phyloP scores from a whole-genome alignment of 2,888 invertebrate species.

The Yponomeuta plumbellus region DNA sequence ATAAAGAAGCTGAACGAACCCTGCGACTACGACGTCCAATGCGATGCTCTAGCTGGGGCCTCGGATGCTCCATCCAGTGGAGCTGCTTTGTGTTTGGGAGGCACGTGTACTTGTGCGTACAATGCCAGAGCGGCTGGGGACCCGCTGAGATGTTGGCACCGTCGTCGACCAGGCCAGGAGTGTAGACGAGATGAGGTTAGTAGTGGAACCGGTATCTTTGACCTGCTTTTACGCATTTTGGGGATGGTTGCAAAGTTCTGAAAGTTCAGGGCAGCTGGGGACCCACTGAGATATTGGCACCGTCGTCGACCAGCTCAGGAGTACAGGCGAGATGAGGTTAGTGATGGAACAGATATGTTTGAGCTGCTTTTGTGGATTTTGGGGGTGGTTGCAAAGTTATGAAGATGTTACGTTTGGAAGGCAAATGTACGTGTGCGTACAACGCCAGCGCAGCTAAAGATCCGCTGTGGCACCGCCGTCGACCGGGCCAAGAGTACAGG shows the following conservation, averaged over 20 bases:
- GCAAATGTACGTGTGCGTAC: too few species aligned
- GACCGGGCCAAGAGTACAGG: slow-evolving; percentile 59
- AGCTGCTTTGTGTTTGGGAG: slow-evolving; percentile 57
- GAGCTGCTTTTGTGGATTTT: too few species aligned
- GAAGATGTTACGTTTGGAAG: too few species aligned
- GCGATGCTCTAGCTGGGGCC: slow-evolving; percentile 49
- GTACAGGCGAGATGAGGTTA: slow-evolving; percentile 58
- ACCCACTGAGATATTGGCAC: slow-evolving; percentile 54
- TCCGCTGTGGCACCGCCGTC: slow-evolving; percentile 53
- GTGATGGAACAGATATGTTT: background rate
- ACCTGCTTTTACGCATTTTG: too few species aligned
- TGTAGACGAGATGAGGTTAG: slow-evolving; percentile 58
- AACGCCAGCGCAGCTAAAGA: slow-evolving; percentile 46
- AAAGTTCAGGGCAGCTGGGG: too few species aligned
- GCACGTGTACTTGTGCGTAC: slow-evolving; percentile 54
- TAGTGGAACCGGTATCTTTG: too few species aligned
- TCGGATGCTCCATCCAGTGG: slow-evolving; percentile 46
- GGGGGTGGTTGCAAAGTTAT: too few species aligned
- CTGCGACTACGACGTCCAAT: slow-evolving; percentile 67
- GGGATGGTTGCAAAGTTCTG: too few species aligned
- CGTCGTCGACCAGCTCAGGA: slow-evolving; percentile 56
- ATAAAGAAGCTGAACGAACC: slow-evolving; percentile 50
- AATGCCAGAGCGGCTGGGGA: slow-evolving; percentile 49
- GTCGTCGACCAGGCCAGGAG: slow-evolving; percentile 55
- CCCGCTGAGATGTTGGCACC: slow-evolving; percentile 55